Percentiles rank a stretch among this genome's conserved stretches.
These are phyloP conservation scores for Andrena haemorrhoa DNA, from an alignment of 2,888 invertebrate species.

Conservation along the genomic window DNA sequence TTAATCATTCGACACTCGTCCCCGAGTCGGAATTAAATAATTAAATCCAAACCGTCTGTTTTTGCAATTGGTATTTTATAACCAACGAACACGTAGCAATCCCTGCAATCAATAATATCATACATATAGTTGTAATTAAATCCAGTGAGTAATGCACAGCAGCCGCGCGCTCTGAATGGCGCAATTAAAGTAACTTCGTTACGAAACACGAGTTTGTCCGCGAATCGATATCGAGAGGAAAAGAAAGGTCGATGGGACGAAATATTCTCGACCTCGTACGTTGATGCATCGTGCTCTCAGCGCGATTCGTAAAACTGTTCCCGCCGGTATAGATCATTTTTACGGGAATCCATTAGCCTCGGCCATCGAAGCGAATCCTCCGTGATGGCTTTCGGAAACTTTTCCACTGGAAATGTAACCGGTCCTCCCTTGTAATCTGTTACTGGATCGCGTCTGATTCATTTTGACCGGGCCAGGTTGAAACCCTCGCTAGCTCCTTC, in stretches of 20 bases:
- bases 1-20: too few species aligned
- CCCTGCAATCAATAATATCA: background rate
- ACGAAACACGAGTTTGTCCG: background rate
- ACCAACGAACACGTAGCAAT: background rate
- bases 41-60: too few species aligned
- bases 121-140: background rate
- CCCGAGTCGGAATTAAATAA: too few species aligned
- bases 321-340: conserved; percentile 7
- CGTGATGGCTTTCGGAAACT: conserved; percentile 22
- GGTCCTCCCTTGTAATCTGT: background rate
- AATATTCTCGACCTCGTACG: background rate
- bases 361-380: conserved; percentile 3
- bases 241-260: too few species aligned
- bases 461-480: background rate
- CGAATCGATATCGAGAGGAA: background rate
- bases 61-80: too few species aligned
- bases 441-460: background rate
- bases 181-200: background rate
- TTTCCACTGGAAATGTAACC: conserved; percentile 1
- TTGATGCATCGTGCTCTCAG: background rate
- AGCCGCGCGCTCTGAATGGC: background rate
- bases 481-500: background rate
- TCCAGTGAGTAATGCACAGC: background rate
- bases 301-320: conserved; percentile 5
- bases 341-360: conserved; percentile 23